Base-by-base conservation (phyloP, 2,888 invertebrate genomes). In the Drosophila gaucha region DNA sequence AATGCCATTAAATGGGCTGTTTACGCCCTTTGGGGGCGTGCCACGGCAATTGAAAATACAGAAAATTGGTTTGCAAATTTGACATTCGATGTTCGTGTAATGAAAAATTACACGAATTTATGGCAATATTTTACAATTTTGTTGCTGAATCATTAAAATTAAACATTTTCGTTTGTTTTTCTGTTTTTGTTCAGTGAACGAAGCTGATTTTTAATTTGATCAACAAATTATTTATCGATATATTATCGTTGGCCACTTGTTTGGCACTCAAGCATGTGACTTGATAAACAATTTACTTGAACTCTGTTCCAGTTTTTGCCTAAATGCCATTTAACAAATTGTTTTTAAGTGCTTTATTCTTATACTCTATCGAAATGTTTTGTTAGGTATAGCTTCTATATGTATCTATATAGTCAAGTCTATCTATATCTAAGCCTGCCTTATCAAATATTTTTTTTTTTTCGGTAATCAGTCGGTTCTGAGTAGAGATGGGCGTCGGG, bases 1-100 rank as follows among this genome's bases (percentile, higher is more conserved):
- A 51, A 39, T 55, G 31, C 8, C 30, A 59, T 36, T 59, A 47
- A 59, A 66, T 57, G 39, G 18, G 16, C 39, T 44, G n/a, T 58
- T 36, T 28, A 30, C 44, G 18, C 39, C 20, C 31, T 12, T 16
- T 16, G 9, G 9, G 41, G 58, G 58, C 55, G 55, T 41, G 55
- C 33, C 31, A 16, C 52, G 10, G 57, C 55, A 41, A 33, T 41
- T 57, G 39, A 31, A 57, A 57, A 24, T 18, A 36, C 9, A 16
- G 14, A n/a, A 38, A 31, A 44, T 24, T 24, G 16, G 31, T 31
- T 3, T 1, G 28, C 20, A 10, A 31, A 52, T 22, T 3, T 50
- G 47, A 38, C 55, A 36, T 36, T 56, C 30, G 18, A 39, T 18
- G 31, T 56, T 30, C 18, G 30, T 24, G 31, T 14, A 39, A 57